Percentiles rank a stretch among this genome's conserved stretches.
Conservation (phyloP, 2,888 invertebrate species). For the Scaptomyza parva region DNA sequence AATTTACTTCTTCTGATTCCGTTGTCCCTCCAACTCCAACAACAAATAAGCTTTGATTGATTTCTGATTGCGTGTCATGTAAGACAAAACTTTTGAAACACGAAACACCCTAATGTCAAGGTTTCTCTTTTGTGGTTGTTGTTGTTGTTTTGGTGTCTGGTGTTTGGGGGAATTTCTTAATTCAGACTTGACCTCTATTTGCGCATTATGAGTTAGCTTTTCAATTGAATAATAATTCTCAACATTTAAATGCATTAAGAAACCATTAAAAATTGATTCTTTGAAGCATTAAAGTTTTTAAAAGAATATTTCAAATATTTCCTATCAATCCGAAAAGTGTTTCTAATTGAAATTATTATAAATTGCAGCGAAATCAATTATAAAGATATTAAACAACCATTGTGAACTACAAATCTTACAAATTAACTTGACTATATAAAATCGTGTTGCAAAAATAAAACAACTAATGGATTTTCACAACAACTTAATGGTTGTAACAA, state of each 20-base stretch:
- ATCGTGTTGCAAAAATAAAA: conserved; percentile 29
- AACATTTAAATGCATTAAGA: background rate
- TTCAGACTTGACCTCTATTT: conserved; percentile 49
- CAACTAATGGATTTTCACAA: conserved; percentile 64
- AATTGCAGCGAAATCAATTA: conserved; percentile 16
- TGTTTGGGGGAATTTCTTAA: conserved; percentile 20
- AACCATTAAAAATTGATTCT: background rate
- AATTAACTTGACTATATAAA: conserved; percentile 19
- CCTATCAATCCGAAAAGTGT: no score
- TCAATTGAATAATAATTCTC: conserved; percentile 1
- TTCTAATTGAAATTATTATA: conserved; percentile 23
- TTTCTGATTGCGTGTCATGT: conserved; percentile 37
- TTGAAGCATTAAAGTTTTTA: background rate
- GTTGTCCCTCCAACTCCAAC: conserved; percentile 18
- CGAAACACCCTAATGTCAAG: conserved; percentile 65
- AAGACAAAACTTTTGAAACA: conserved; percentile 12
- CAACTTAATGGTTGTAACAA: conserved; percentile 61
- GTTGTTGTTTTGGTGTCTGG: no score
- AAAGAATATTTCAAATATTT: no score
- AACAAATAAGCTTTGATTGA: conserved; percentile 52
- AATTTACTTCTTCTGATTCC: no score
- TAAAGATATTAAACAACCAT: conserved; percentile 14
- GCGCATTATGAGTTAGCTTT: conserved; percentile 13
- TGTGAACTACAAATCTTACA: conserved; percentile 35
- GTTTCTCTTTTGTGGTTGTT: conserved; percentile 17